These are phyloP conservation scores for Acleris literana DNA, from an alignment of 2,888 invertebrate genomes.

Conservation along the genomic window DNA sequence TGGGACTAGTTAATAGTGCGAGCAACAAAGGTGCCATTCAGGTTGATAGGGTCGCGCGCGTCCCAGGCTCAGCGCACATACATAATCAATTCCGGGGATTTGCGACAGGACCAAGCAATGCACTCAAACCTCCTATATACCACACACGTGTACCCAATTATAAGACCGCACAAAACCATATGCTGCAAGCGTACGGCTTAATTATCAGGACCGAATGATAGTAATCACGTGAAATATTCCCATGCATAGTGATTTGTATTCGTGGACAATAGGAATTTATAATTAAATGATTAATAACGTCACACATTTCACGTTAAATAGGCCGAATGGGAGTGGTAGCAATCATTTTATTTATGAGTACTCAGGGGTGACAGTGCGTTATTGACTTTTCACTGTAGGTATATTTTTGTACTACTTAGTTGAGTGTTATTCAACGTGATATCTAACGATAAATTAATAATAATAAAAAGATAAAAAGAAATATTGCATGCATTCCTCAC, in stretches of 20 bases:
- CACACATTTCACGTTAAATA: slow-evolving; percentile 17
- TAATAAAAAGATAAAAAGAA: too few species aligned
- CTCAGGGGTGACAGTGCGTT: neutral
- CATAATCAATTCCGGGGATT: slow-evolving; percentile 59
- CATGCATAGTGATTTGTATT: slow-evolving; percentile 8
- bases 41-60: slow-evolving; percentile 48
- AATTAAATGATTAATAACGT: slow-evolving; percentile 24
- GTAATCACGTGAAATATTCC: slow-evolving; percentile 13
- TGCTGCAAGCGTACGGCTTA: slow-evolving; percentile 30
- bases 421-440: too few species aligned
- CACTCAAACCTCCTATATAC: slow-evolving; percentile 42
- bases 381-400: neutral
- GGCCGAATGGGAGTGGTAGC: slow-evolving; percentile 8
- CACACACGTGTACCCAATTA: slow-evolving; percentile 33
- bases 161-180: slow-evolving; percentile 14
- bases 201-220: slow-evolving; percentile 30
- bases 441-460: too few species aligned
- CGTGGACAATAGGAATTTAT: slow-evolving; percentile 13
- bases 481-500: too few species aligned
- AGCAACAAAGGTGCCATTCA: slow-evolving; percentile 46
- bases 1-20: slow-evolving; percentile 42
- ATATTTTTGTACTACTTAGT: neutral
- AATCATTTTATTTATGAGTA: slow-evolving; percentile 18
- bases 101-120: slow-evolving; percentile 48
- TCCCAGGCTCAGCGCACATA: slow-evolving; percentile 47